Evolutionary conservation across 2,113 vertebrate species (phyloP).

Genomic region (Hyperopisus bebe): DNA sequence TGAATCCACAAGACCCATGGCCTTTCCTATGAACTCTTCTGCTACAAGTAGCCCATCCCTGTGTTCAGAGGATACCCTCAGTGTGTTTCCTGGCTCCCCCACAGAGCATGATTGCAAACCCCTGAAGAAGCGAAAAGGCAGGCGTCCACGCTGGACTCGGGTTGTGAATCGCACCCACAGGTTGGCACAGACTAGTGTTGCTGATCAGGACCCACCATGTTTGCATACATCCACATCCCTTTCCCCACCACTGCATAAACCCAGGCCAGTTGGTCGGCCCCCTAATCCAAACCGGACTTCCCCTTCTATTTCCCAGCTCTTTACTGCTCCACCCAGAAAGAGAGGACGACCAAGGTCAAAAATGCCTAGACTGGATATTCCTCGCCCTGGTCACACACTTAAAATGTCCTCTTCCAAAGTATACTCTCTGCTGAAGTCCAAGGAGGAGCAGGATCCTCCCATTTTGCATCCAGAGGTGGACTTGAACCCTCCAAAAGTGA

Average conservation of each 20-base stretch:
- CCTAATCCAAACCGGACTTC: conserved; percentile 45
- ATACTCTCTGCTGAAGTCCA: conserved; percentile 63
- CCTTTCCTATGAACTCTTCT: conserved; percentile 26
- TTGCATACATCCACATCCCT: conserved; percentile 30
- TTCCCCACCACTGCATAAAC: conserved; percentile 37
- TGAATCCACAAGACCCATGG: conserved; percentile 39
- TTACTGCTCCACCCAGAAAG: conserved; percentile 54
- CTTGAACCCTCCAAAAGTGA: conserved; percentile 64
- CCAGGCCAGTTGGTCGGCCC: conserved; percentile 27
- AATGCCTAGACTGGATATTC: conserved; percentile 66
- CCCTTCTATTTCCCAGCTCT: conserved; percentile 34
- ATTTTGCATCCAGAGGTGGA: conserved; percentile 70
- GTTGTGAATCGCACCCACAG: conserved; percentile 64
- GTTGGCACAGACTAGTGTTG: conserved; percentile 43
- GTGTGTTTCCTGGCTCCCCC: conserved; percentile 28
- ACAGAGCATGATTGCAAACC: conserved; percentile 70
- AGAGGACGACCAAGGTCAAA: conserved; percentile 75
- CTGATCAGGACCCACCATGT: conserved; percentile 31
- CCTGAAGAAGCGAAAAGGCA: conserved; percentile 82
- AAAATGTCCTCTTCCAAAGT: conserved; percentile 70
- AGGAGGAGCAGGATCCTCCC: conserved; percentile 69
- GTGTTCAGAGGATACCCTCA: conserved; percentile 20
- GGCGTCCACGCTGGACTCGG: conserved; percentile 83
- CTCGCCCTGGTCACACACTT: conserved; percentile 60
- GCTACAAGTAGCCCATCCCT: conserved; percentile 25